Conservation (phyloP, 35 echinoderm and acorn worm genomes). For the Acanthaster planci region DNA sequence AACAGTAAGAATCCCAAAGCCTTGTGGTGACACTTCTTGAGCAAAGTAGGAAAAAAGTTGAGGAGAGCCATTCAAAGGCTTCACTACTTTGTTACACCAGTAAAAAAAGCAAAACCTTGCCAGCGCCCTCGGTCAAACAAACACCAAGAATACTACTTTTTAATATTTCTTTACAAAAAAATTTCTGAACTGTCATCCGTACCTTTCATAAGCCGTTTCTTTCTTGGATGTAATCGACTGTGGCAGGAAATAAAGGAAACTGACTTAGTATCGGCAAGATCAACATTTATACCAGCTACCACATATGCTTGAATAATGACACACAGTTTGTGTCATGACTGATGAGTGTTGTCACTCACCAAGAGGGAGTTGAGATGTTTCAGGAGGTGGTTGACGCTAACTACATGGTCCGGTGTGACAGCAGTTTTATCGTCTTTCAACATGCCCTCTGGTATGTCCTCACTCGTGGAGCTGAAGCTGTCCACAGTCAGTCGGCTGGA, state of each 20-base stretch:
- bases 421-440: slow-evolving; percentile 15
- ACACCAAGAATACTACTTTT: too few species aligned
- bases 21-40: too few species aligned
- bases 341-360: slow-evolving; percentile 33
- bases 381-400: slow-evolving; percentile 57
- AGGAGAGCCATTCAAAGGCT: too few species aligned
- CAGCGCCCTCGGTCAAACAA: too few species aligned
- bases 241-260: slow-evolving; percentile 25
- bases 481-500: not conserved
- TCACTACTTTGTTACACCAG: too few species aligned
- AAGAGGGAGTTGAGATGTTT: slow-evolving; percentile 71
- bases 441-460: not conserved
- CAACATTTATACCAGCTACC: not conserved
- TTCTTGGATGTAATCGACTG: slow-evolving; percentile 55
- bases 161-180: too few species aligned
- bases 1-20: too few species aligned
- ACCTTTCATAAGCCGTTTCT: slow-evolving; percentile 68
- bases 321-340: not conserved
- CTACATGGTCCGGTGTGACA: slow-evolving; percentile 39
- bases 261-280: not conserved
- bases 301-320: not conserved
- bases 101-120: too few species aligned
- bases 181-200: not conserved
- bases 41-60: too few species aligned
- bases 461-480: not conserved